These are phyloP conservation scores for Neria commutata DNA, from an alignment of 2,888 invertebrate genomes.

Conservation along the genomic window DNA sequence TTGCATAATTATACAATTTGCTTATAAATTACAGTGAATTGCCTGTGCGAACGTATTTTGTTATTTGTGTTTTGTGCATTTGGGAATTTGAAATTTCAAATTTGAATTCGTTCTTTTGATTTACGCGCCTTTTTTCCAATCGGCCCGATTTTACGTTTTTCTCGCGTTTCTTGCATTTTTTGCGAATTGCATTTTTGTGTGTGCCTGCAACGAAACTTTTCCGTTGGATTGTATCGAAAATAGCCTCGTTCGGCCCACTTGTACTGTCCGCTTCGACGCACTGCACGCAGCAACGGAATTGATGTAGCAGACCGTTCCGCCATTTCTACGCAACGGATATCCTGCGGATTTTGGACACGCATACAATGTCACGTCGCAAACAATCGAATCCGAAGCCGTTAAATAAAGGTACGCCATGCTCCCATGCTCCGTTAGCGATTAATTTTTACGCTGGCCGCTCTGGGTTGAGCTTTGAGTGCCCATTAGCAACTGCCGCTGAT, in stretches of 20 bases:
- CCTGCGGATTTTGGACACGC: constrained; percentile 42
- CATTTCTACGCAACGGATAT: constrained; percentile 35
- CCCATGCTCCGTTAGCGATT: constrained; percentile 1
- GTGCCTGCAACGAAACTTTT: no score
- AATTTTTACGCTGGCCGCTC: neutral
- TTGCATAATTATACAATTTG: neutral
- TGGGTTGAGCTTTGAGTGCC: no score
- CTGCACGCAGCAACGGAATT: constrained; percentile 23
- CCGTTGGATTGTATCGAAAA: no score
- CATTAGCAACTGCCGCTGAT: no score
- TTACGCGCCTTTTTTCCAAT: no score
- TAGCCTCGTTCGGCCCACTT: no score
- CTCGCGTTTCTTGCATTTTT: no score
- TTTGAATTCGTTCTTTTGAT: no score
- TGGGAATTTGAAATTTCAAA: no score
- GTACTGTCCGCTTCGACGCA: neutral
- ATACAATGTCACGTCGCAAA: constrained; percentile 87
- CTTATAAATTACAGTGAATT: neutral
- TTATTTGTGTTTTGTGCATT: no score
- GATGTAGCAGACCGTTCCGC: constrained; percentile 32
- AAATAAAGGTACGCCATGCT: constrained; percentile 80
- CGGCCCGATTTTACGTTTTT: no score
- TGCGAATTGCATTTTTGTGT: no score
- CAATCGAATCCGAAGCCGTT: constrained; percentile 93
- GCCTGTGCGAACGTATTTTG: neutral